Base-by-base conservation (phyloP, 2,113 vertebrate species). In the Aythya baeri region DNA sequence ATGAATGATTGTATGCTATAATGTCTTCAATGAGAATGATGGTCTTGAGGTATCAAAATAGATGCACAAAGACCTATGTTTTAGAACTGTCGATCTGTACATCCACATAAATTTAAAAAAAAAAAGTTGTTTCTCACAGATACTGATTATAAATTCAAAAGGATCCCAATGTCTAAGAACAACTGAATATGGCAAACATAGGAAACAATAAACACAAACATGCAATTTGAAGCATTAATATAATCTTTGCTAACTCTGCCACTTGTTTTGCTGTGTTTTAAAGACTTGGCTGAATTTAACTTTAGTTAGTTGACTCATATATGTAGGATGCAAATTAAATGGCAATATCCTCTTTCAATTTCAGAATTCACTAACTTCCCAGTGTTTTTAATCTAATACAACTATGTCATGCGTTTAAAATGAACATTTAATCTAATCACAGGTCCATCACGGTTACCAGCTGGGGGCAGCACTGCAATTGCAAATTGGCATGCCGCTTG, bases 401-500 rank as follows among this genome's bases (percentile, higher is more conserved):
- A 34, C 26, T 26, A 63, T 34, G 38, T 26, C 34, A 49, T 5
- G 43, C 14, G 75, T 57, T 86, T 78, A 81, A 81, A 32, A 83
- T 16, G 17, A 66, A 34, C 14, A 41, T 26, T 74, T 68, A 58
- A 55, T 50, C 32, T 66, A 61, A 75, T 26, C 57, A 68, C 38
- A n/a, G 8, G 18, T 18, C 31, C 32, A 55, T 5, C 20, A 62
- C 29, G 23, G 66, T 32, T 94, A 88, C 98, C 98, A 98, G 98
- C 97, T 96, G 98, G 97, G 97, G 98, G 98, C 98, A 98, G 98
- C 98, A 98, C 83, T 62, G 83, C 52, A 92, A 96, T 92, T 95
- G 83, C 75, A 94, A 96, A 88, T 2, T 15, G 65, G 74, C 14
- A 44, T 3, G 0, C 32, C 63, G 38, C 7, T 13, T 8, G 16